These are phyloP conservation scores for Spodoptera exigua DNA, from an alignment of 2,888 invertebrate genomes.

Conservation along the genomic window DNA sequence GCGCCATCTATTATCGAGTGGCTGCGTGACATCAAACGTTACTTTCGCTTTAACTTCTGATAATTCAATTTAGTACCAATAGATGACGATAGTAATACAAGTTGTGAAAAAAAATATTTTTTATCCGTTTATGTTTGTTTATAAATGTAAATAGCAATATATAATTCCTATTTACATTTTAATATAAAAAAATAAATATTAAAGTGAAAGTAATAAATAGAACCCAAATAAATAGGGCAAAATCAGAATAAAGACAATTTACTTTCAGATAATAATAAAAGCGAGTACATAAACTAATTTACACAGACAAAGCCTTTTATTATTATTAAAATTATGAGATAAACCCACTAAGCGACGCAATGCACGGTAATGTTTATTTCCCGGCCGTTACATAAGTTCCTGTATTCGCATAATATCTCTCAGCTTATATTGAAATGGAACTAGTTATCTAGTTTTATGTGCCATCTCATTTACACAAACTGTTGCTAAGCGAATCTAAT, in stretches of 20 bases:
- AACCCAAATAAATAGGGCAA: no score
- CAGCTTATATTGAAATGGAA: slow-evolving; percentile 24
- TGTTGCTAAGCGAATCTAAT: slow-evolving; percentile 1
- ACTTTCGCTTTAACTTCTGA: accelerated
- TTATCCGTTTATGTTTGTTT: no score
- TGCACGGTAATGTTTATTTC: slow-evolving; percentile 13
- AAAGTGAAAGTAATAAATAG: no score
- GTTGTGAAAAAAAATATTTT: no score
- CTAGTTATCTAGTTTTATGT: slow-evolving; percentile 36
- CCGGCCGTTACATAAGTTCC: slow-evolving; percentile 22
- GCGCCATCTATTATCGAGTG: slow-evolving; percentile 38
- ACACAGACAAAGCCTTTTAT: no score
- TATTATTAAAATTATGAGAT: no score
- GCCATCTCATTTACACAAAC: slow-evolving; percentile 24
- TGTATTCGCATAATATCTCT: slow-evolving; percentile 7
- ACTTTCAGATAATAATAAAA: no score
- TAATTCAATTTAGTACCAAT: not conserved
- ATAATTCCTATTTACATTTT: no score
- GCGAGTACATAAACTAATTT: no score
- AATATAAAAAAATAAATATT: no score
- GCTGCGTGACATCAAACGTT: not conserved
- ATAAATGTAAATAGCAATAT: no score
- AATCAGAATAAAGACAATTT: not conserved
- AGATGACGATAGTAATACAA: slow-evolving; percentile 21
- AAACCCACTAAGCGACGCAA: not conserved